Base-by-base conservation (phyloP, 2,888 invertebrate genomes). In the Pyrochroa serraticornis region DNA sequence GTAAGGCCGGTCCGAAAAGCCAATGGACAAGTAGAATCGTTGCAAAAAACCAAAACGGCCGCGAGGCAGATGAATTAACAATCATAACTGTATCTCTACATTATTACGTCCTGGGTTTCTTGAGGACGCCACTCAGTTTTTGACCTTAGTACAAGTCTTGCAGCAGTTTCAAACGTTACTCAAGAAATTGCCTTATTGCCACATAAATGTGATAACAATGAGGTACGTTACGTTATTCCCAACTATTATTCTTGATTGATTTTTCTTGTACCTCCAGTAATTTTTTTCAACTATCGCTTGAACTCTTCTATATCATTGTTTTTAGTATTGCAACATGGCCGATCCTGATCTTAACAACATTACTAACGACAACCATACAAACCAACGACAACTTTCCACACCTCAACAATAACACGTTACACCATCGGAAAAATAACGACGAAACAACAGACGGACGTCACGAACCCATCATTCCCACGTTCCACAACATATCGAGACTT, bases 71-170 rank as follows among this genome's bases (percentile, higher is more conserved):
- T 36, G 43, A 57, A 57, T 57, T 57, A 57, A 57, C 46, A 51
- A 57, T 53, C 42, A 39, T 57, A 57, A 57, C 57, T 57, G 57
- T 57, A 57, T 37, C 33, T 47, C 37, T 30, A 30, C 34, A 57
- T 46, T 38, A 12, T 31, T 45, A 34, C 12, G 14, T 14, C 41
- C 32, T 42, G 45, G 39, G 37, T 51, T 36, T 22, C 45, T 48
- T 9, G 47, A 36, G 10, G 32, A 30, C 39, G 42, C 39, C 35
- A 47, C 46, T 57, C 57, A 46, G 57, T 51, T 46, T 53, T 53
- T 46, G 44, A 37, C 45, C 30, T 42, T 45, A 34, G 8, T 6
- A 30, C 33, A 37, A 14, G 10, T 30, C 42, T 42, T 42, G 42
- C 32, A 10, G 42, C 30, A 31, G 30, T 42, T n/a, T n/a, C n/a